Evolutionary conservation across 2,113 vertebrate species (phyloP).

Genomic region (Poecilia latipinna): DNA sequence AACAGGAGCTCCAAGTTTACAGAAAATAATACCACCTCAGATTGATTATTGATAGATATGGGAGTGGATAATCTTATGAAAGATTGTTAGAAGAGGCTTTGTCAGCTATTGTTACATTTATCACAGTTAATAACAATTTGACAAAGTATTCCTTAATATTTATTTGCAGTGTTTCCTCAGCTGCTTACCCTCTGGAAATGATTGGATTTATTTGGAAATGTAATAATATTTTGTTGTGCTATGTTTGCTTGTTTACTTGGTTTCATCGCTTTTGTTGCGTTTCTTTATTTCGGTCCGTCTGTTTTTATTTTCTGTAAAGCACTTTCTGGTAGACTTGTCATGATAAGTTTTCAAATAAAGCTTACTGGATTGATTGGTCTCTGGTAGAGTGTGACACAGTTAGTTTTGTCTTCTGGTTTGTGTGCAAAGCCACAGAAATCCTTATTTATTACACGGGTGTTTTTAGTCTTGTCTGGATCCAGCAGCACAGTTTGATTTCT

Average conservation of each 20-base stretch:
- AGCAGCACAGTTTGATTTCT: constrained; percentile 49
- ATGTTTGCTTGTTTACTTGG: background rate
- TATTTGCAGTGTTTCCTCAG: background rate
- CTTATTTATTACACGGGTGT: constrained; percentile 67
- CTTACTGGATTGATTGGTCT: background rate
- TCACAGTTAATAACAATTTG: too few relatives aligned
- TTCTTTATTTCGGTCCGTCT: background rate
- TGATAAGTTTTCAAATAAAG: constrained; percentile 1
- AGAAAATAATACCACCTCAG: too few relatives aligned
- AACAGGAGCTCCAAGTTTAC: too few relatives aligned
- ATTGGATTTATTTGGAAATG: background rate
- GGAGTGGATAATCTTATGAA: too few relatives aligned
- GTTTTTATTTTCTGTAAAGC: background rate
- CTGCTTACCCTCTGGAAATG: background rate
- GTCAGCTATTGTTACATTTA: too few relatives aligned
- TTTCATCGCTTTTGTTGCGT: background rate
- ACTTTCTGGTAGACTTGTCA: background rate
- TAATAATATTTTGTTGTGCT: background rate
- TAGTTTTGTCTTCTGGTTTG: constrained; percentile 56
- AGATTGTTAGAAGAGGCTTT: too few relatives aligned
- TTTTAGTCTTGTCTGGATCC: constrained; percentile 55
- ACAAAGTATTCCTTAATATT: background rate
- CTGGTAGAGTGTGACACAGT: background rate
- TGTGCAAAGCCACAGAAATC: constrained; percentile 58
- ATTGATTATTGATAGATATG: too few relatives aligned